These are phyloP conservation scores for Ypsolopha sequella DNA, from an alignment of 2,888 invertebrate species.

Conservation along the genomic window DNA sequence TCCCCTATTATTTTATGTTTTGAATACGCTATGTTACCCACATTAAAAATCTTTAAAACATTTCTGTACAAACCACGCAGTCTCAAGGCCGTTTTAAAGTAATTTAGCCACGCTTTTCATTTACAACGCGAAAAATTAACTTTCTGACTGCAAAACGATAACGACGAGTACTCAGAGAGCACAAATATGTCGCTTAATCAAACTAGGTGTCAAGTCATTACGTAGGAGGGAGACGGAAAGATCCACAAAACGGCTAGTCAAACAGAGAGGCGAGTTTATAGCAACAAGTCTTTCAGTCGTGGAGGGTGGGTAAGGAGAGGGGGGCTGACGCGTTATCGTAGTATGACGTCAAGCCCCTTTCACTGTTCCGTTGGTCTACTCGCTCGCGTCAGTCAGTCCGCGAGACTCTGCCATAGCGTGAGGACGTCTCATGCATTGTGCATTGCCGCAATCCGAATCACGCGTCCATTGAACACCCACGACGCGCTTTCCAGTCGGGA, in stretches of 20 bases:
- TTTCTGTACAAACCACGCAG: no score
- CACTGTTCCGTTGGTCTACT: slow-evolving; percentile 52
- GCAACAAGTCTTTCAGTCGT: slow-evolving; percentile 47
- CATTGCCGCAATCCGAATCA: no score
- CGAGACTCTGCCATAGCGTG: slow-evolving; percentile 66
- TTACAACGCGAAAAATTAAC: no score
- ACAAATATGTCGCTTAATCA: slow-evolving; percentile 30
- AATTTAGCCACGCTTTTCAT: no score
- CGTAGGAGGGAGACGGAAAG: slow-evolving; percentile 40
- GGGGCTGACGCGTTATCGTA: slow-evolving; percentile 48
- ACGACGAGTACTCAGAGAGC: slow-evolving; percentile 23
- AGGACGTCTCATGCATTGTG: slow-evolving; percentile 50
- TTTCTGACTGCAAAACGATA: slow-evolving; percentile 10
- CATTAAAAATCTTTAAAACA: no score
- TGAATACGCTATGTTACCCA: no score
- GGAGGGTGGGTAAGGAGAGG: slow-evolving; percentile 24
- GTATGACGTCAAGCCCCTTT: slow-evolving; percentile 72
- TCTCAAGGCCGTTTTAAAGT: no score
- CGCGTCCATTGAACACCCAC: no score
- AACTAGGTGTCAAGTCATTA: slow-evolving; percentile 37
- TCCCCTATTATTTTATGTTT: no score
- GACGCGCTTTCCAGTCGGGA: not conserved
- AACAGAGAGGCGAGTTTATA: slow-evolving; percentile 37
- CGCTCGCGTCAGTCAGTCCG: slow-evolving; percentile 44
- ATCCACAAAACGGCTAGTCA: slow-evolving; percentile 14